Evolutionary conservation across 2,888 invertebrate species (phyloP).

Genomic region (Ochlodes sylvanus): DNA sequence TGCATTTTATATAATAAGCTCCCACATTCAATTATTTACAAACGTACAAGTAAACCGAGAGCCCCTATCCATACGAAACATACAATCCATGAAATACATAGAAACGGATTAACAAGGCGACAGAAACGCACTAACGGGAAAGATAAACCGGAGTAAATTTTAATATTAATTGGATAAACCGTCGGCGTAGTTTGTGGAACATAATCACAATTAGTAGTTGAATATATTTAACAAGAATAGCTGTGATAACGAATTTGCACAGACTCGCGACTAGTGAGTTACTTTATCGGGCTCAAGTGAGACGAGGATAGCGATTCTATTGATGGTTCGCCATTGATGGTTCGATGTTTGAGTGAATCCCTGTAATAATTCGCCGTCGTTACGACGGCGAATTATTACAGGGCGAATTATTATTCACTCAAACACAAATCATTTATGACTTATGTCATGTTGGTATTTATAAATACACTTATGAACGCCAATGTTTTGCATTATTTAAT

Average conservation of each 20-base stretch:
- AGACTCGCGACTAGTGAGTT: conserved; percentile 66
- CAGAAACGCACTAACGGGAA: conserved; percentile 38
- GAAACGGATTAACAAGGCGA: conserved; percentile 38
- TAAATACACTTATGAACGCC: too few relatives aligned
- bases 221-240: conserved; percentile 78
- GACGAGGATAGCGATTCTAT: conserved; percentile 22
- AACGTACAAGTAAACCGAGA: conserved; percentile 1
- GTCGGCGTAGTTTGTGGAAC: conserved; percentile 59
- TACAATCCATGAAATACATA: conserved; percentile 17
- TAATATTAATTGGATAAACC: conserved; percentile 51
- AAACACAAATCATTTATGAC: too few relatives aligned
- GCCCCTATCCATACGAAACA: conserved; percentile 12
- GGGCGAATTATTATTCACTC: too few relatives aligned
- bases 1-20: too few relatives aligned
- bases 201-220: conserved; percentile 73
- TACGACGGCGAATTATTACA: too few relatives aligned
- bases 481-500: too few relatives aligned
- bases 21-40: background rate
- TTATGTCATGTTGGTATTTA: too few relatives aligned
- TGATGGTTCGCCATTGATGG: background rate
- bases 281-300: conserved; percentile 46
- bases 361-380: too few relatives aligned
- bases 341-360: too few relatives aligned
- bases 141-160: conserved; percentile 47
- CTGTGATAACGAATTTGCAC: conserved; percentile 81